phyloP scores from a whole-genome alignment of 2,888 invertebrate species.

The Ashinkailepas kermadecensis region DNA sequence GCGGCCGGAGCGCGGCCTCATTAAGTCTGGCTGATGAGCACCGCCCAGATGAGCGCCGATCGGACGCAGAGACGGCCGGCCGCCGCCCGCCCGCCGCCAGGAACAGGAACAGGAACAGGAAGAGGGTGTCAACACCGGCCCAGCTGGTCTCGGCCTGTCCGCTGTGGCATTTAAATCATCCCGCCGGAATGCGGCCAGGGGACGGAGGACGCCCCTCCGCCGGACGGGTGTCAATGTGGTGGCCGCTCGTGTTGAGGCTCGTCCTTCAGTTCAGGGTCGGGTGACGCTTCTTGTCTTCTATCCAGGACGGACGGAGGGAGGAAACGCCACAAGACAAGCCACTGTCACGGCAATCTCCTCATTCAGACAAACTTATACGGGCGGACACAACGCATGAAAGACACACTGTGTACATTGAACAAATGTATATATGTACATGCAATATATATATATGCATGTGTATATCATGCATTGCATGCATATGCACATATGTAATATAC shows the following conservation, averaged over 20 bases:
- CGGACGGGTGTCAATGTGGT: background rate
- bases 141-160: background rate
- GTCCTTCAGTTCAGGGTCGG: too few relatives aligned
- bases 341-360: too few relatives aligned
- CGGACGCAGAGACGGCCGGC: background rate
- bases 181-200: background rate
- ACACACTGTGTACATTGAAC: too few relatives aligned
- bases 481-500: too few relatives aligned
- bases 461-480: too few relatives aligned
- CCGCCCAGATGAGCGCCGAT: background rate
- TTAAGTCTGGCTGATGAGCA: background rate
- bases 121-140: background rate
- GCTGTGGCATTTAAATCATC: background rate
- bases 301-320: too few relatives aligned
- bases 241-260: background rate
- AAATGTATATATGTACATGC: too few relatives aligned
- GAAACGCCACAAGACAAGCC: too few relatives aligned
- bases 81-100: background rate
- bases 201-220: background rate
- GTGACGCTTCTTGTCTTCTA: too few relatives aligned
- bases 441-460: too few relatives aligned
- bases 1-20: background rate
- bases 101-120: slow-evolving; percentile 5
- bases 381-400: too few relatives aligned
- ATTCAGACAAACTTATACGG: too few relatives aligned